Percentiles rank a stretch among this genome's conserved stretches.
phyloP scores from a whole-genome alignment of 1,140 invertebrate species.

The Lysiphlebus fabarum region DNA sequence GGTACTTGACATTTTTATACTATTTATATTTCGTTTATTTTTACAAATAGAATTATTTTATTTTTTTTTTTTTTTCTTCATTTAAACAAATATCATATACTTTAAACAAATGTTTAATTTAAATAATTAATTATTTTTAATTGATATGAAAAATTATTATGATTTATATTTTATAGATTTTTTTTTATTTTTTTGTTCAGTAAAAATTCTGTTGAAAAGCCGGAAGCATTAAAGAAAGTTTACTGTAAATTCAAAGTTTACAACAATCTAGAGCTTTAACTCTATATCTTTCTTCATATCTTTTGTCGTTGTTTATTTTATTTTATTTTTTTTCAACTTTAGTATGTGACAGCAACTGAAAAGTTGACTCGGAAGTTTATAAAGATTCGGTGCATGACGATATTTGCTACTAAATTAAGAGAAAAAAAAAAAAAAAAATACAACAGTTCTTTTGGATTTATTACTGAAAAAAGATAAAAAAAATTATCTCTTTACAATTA shows the following conservation, averaged over 20 bases:
- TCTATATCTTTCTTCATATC: neutral
- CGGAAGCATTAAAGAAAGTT: constrained; percentile 17
- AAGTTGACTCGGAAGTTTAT: constrained; percentile 13
- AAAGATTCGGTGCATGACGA: constrained; percentile 3
- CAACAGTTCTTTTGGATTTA: neutral
- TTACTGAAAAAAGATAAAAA: constrained; percentile 3
- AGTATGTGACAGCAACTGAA: constrained; percentile 1
- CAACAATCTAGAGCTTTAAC: constrained; percentile 4
- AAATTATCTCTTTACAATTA: neutral
- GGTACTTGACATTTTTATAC: too few species aligned
- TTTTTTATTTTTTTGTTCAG: constrained; percentile 19
- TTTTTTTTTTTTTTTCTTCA: too few species aligned
- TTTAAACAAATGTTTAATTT: too few species aligned
- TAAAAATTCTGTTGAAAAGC: constrained; percentile 7
- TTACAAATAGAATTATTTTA: too few species aligned
- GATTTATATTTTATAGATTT: neutral
- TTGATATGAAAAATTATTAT: neutral
- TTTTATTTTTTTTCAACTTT: neutral
- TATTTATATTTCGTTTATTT: too few species aligned
- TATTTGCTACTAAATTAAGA: constrained; percentile 12
- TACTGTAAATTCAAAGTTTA: neutral
- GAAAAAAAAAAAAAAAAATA: neutral
- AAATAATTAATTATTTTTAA: too few species aligned
- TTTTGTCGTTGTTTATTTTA: neutral
- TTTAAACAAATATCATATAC: too few species aligned